Base-by-base conservation (phyloP, 1,140 invertebrate genomes). In the Euwallacea fornicatus region DNA sequence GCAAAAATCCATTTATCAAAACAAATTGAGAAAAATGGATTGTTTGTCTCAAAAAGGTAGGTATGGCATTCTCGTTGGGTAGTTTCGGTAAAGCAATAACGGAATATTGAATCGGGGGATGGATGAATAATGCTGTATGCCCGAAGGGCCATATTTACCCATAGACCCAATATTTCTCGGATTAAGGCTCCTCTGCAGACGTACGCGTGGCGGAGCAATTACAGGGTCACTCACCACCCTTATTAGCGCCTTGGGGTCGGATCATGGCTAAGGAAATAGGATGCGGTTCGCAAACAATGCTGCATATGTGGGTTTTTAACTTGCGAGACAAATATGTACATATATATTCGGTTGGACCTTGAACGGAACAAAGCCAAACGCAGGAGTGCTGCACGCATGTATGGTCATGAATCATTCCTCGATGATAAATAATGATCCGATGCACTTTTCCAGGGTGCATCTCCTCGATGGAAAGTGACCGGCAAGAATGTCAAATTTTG, bases 131-230 rank as follows among this genome's bases (percentile, higher is more conserved):
- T 50, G 21, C 21, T 33, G 21, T 33, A 33, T 33, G 46, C 16
- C 55, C 55, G 21, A n/a, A 53, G 21, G 8, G 55, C 55, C 60
- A 41, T 65, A 42, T 65, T 65, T 65, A 54, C 62, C 62, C 42
- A 65, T 54, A 65, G 62, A 65, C 62, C 62, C 62, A 65, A 65
- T 65, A 65, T 65, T 65, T 65, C 62, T 65, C 62, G 53, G 62
- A 65, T 65, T 65, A 65, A 41, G 21, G n/a, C 47, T 50, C 50
- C 53, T 65, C 62, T 65, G 46, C 46, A 65, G 46, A 65, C 46
- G 21, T 50, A 54, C 62, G 62, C 62, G 62, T 65, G 62, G 62
- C 62, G 46, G 21, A 65, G 53, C 62, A 65, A 65, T 65, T 65
- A 65, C 47, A 54, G 62, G 62, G 62, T 65, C 47, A 65, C 62